Base-by-base conservation (phyloP, 35 echinoderm and acorn worm species). In the Lytechinus pictus region DNA sequence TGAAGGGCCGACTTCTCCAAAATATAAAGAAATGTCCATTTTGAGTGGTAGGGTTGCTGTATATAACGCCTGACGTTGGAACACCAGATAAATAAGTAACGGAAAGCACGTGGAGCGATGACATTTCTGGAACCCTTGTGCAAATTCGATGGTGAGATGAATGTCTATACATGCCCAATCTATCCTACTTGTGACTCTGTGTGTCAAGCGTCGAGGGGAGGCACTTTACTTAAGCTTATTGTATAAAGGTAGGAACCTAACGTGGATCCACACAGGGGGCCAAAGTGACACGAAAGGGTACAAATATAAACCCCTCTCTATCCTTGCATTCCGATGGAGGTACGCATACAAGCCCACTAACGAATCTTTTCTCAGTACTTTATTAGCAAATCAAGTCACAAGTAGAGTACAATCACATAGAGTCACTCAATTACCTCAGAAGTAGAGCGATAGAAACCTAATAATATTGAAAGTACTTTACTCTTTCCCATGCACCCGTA, bases 391-490 rank as follows among this genome's bases (percentile, higher is more conserved):
- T 90, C 88, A 52, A 52, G 88, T 90, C 88, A 90, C 88, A 90
- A 90, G 88, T 52, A 90, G 88, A 90, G 52, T 54, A 90, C 88
- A 90, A 90, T 90, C 88, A 90, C 88, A 90, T 24, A 24, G 12
- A 33, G 29, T 54, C 88, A 90, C 29, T 90, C 88, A 90, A 90
- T 90, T 90, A 90, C 88, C 33, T 4, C 27, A 54, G 29, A 90
- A 54, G 88, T 52, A 90, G 88, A 52, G 88, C 88, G 52, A 13
- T 52, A 52, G 52, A 90, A 88, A 90, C 88, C 88, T 90, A 54
- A 90, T 90, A 54, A 90, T 90, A 90, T 90, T 90, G 88, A 90
- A 90, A 90, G 88, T 90, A 27, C 88, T 90, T 90, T 90, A 90
- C 88, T 90, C 88, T 90, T 54, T 79, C 16, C 2, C 33, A 44